Evolutionary conservation across 1,140 invertebrate species (phyloP).

Genomic region (Penaeus indicus): DNA sequence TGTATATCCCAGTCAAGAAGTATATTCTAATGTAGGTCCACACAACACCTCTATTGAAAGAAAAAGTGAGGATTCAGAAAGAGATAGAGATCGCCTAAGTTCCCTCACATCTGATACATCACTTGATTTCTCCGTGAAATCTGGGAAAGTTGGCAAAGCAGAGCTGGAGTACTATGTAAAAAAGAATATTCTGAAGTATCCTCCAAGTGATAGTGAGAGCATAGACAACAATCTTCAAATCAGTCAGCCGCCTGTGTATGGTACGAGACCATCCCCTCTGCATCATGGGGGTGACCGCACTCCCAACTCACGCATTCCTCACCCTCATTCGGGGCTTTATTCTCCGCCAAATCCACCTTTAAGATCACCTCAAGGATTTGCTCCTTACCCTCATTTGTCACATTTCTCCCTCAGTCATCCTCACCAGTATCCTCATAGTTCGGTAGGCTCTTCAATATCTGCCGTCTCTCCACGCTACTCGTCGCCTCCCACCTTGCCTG

Average conservation of each 20-base stretch:
- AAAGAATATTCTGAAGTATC: conserved; percentile 69
- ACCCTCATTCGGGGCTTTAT: conserved; percentile 77
- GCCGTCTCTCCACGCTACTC: conserved; percentile 70
- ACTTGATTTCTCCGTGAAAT: conserved; percentile 76
- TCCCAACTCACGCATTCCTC: conserved; percentile 77
- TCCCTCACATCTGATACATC: conserved; percentile 76
- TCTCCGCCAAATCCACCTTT: conserved; percentile 66
- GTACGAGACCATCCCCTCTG: conserved; percentile 49
- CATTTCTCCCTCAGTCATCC: conserved; percentile 72
- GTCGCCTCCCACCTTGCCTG: conserved; percentile 68
- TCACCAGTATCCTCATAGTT: conserved; percentile 72
- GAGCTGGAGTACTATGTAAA: conserved; percentile 74
- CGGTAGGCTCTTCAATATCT: conserved; percentile 66
- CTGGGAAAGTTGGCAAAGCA: conserved; percentile 71
- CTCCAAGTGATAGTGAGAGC: conserved; percentile 70
- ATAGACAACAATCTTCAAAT: conserved; percentile 63
- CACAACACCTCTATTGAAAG: conserved; percentile 71
- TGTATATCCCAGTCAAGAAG: conserved; percentile 70
- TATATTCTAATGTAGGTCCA: conserved; percentile 71
- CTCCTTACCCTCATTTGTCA: conserved; percentile 71
- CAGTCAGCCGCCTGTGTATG: conserved; percentile 63
- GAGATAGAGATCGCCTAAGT: conserved; percentile 69
- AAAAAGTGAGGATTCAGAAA: conserved; percentile 66
- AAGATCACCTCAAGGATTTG: conserved; percentile 66
- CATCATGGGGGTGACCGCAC: conserved; percentile 60